Evolutionary conservation across 2,113 vertebrate genomes (phyloP).

Genomic region (Rhabdomys dilectus): DNA sequence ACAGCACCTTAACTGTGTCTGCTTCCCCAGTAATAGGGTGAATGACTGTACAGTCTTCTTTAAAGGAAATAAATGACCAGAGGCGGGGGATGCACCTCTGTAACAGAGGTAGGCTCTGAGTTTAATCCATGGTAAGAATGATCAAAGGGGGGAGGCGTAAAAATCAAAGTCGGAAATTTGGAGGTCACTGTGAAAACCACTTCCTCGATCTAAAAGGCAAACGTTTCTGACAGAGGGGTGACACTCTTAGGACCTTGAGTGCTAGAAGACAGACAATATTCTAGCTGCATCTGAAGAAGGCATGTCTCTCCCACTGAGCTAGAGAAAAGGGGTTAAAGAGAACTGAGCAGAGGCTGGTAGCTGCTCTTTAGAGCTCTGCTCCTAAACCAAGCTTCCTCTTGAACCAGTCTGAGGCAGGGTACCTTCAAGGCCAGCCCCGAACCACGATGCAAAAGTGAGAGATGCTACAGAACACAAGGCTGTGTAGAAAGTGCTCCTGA

Average conservation of each 20-base stretch:
- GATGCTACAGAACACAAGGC: background rate
- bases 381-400: background rate
- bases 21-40: conserved; percentile 33
- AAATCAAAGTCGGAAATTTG: conserved; percentile 72
- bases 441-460: background rate
- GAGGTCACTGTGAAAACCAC: conserved; percentile 53
- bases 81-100: background rate
- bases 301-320: background rate
- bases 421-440: background rate
- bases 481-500: background rate
- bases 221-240: background rate
- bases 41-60: conserved; percentile 68
- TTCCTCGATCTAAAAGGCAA: conserved; percentile 37
- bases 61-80: conserved; percentile 59
- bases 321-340: background rate
- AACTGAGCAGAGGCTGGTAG: background rate
- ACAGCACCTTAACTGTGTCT: conserved; percentile 45
- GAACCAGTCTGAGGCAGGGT: background rate
- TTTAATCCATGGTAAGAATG: background rate
- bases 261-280: background rate
- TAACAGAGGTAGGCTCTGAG: background rate
- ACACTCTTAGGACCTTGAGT: background rate
- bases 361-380: background rate
- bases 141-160: too few species aligned
- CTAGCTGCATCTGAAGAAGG: background rate